Percentiles rank a stretch among this genome's conserved stretches.
These are phyloP conservation scores for Drosophila sucinea DNA, from an alignment of 1,140 invertebrate species.

Conservation along the genomic window DNA sequence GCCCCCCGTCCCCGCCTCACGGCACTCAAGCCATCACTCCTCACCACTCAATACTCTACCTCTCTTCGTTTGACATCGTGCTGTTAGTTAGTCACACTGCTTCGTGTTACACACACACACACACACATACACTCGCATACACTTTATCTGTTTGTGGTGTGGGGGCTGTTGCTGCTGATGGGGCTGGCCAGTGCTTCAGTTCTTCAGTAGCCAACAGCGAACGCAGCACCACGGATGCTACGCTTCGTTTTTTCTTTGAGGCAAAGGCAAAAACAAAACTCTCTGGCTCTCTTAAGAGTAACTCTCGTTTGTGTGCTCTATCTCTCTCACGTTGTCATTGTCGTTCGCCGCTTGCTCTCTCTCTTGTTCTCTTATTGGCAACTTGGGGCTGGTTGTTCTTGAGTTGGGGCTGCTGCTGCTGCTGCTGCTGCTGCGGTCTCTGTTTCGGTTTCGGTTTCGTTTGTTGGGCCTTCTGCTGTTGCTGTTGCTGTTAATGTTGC, in stretches of 20 bases:
- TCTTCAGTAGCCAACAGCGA: constrained; percentile 67
- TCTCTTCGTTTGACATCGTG: constrained; percentile 23
- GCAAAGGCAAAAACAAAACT: constrained; percentile 15
- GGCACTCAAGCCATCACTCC: neutral
- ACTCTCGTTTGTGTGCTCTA: constrained; percentile 37
- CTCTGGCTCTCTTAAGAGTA: constrained; percentile 43
- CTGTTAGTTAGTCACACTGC: constrained; percentile 50
- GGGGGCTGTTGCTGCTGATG: constrained; percentile 30
- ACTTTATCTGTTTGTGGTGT: constrained; percentile 35
- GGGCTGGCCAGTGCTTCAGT: constrained; percentile 58
- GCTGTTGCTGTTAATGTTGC: constrained; percentile 40
- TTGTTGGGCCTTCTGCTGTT: constrained; percentile 45
- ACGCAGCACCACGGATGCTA: constrained; percentile 71
- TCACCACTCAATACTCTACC: neutral
- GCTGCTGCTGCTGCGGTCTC: constrained; percentile 46
- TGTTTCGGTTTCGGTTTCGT: constrained; percentile 60
- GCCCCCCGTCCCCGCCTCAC: constrained; percentile 10
- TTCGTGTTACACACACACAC: constrained; percentile 43
- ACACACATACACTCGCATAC: constrained; percentile 17
- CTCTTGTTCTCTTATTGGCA: neutral
- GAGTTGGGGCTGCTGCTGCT: constrained; percentile 28
- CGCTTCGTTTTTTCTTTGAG: constrained; percentile 62
- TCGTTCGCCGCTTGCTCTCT: constrained; percentile 23
- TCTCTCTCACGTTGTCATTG: constrained; percentile 45
- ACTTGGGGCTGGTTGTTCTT: constrained; percentile 46